Percentiles rank a stretch among this genome's conserved stretches.
These are phyloP conservation scores for Polylopha cassiicola DNA, from an alignment of 2,888 invertebrate genomes.

Conservation along the genomic window DNA sequence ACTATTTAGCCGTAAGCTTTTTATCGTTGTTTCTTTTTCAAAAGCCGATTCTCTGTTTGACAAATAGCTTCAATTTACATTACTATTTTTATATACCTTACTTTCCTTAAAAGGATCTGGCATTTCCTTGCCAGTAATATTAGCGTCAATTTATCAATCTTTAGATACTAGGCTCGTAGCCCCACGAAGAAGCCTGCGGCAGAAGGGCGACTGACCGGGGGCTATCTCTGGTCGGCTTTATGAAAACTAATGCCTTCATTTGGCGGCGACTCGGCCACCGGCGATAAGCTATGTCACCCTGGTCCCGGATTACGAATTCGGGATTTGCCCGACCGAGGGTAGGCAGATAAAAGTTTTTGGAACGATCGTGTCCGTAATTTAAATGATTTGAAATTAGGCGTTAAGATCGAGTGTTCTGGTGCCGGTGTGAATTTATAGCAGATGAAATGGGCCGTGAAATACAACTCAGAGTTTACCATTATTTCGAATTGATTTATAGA, in stretches of 20 bases:
- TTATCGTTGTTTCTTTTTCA: no score
- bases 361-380: constrained; percentile 55
- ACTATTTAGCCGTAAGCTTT: no score
- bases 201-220: constrained; percentile 45
- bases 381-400: constrained; percentile 41
- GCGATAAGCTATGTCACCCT: constrained; percentile 72
- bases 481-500: no score
- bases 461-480: no score
- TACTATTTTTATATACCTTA: no score
- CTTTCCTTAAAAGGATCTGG: constrained; percentile 15
- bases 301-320: constrained; percentile 67
- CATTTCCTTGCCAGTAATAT: constrained; percentile 35
- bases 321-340: constrained; percentile 47
- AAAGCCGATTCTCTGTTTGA: no score
- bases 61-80: constrained; percentile 16
- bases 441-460: no score
- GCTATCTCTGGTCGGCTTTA: constrained; percentile 67
- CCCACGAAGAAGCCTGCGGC: constrained; percentile 37
- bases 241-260: constrained; percentile 77
- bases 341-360: constrained; percentile 60
- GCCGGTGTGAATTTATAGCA: no score
- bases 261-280: constrained; percentile 58
- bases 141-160: constrained; percentile 50
- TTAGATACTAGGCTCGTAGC: constrained; percentile 45
- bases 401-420: constrained; percentile 22